Conservation (phyloP, 2,113 vertebrate species). For the Erpornis zantholeuca region DNA sequence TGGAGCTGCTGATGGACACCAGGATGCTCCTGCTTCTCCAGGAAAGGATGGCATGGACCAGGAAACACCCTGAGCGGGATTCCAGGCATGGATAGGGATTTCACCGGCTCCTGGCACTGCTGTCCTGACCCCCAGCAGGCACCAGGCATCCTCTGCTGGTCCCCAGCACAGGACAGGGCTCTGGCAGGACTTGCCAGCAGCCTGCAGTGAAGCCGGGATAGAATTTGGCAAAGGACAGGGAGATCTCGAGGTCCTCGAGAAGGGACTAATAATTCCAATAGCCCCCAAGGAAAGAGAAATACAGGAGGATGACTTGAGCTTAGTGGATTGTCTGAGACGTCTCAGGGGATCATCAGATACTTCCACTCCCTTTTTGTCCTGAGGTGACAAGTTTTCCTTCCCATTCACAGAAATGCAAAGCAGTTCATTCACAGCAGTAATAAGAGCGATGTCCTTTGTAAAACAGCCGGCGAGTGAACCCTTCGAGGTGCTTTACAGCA, state of each 20-base stretch:
- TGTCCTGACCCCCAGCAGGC: neutral
- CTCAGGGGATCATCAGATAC: constrained; percentile 52
- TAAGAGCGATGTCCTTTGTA: neutral
- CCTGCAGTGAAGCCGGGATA: rapidly evolving
- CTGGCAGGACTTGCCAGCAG: rapidly evolving
- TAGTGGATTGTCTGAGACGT: constrained; percentile 36
- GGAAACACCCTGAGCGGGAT: neutral
- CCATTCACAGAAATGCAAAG: constrained; percentile 64
- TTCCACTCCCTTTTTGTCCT: constrained; percentile 60
- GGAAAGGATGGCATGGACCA: neutral
- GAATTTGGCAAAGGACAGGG: neutral
- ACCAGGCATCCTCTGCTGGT: neutral
- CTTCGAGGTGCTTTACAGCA: constrained; percentile 7
- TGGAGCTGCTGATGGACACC: neutral
- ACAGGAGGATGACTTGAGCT: constrained; percentile 19
- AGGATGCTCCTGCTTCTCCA: neutral
- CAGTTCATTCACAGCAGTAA: constrained; percentile 36
- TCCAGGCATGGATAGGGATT: neutral
- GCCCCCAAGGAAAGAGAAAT: constrained; percentile 1
- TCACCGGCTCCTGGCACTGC: rapidly evolving
- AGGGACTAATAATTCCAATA: neutral
- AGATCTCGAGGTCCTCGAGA: neutral
- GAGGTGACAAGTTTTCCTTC: constrained; percentile 53
- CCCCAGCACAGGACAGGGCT: neutral
- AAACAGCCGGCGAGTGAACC: neutral